phyloP scores from a whole-genome alignment of 1,140 invertebrate species.

The Penaeus vannamei region DNA sequence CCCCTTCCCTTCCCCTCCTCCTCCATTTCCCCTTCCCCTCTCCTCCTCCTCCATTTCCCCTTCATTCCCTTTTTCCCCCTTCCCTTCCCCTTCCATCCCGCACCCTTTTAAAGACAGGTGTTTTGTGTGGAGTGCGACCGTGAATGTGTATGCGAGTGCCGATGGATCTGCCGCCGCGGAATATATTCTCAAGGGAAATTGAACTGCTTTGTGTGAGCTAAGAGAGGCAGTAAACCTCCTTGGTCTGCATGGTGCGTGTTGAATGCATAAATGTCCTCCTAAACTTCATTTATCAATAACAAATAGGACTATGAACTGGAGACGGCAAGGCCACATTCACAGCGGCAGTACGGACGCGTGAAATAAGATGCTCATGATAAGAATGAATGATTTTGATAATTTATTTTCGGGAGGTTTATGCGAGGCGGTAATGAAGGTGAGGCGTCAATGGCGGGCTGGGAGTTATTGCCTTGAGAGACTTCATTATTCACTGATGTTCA shows the following conservation, averaged over 20 bases:
- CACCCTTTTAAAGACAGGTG: neutral
- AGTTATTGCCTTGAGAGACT: too few species aligned
- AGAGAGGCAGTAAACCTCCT: slow-evolving; percentile 39
- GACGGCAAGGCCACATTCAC: neutral
- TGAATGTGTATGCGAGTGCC: neutral
- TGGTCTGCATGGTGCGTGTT: slow-evolving; percentile 56
- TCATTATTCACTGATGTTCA: too few species aligned
- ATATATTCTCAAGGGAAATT: slow-evolving; percentile 59
- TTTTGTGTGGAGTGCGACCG: slow-evolving; percentile 44
- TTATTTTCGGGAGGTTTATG: too few species aligned
- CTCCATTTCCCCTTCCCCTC: too few species aligned
- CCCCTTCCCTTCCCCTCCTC: neutral
- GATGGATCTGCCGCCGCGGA: slow-evolving; percentile 40
- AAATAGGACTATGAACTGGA: slow-evolving; percentile 61
- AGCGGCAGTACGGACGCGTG: neutral
- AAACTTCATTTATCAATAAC: slow-evolving; percentile 65
- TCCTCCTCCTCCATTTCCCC: neutral
- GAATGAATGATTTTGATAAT: too few species aligned
- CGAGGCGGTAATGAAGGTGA: too few species aligned
- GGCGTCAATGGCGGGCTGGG: too few species aligned
- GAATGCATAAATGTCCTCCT: slow-evolving; percentile 62
- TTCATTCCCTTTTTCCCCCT: neutral
- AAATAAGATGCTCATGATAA: too few species aligned
- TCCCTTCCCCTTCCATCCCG: neutral
- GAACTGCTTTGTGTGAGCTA: slow-evolving; percentile 64